Evolutionary conservation across 2,888 invertebrate genomes (phyloP).

Genomic region (Noctua fimbriata): DNA sequence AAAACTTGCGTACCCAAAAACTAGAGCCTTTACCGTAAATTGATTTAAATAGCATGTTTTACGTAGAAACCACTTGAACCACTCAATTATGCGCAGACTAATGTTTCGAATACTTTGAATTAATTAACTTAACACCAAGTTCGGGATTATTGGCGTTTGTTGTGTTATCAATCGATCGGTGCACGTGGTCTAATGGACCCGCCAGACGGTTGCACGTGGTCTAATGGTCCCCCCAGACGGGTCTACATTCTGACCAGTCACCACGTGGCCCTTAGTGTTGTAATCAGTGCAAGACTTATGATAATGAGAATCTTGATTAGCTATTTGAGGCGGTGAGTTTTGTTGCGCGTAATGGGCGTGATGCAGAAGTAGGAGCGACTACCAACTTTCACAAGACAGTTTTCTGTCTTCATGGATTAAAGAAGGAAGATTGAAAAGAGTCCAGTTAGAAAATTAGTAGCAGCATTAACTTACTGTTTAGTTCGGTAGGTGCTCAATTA

Average conservation of each 20-base stretch:
- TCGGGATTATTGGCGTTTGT: constrained; percentile 40
- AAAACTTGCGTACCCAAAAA: constrained; percentile 11
- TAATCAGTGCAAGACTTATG: constrained; percentile 13
- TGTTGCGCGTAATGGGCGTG: neutral
- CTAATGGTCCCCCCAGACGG: constrained; percentile 26
- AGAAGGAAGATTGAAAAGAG: neutral
- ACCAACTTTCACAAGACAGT: neutral
- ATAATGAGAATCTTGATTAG: constrained; percentile 23
- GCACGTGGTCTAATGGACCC: constrained; percentile 41
- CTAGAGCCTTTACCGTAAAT: constrained; percentile 23
- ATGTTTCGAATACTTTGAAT: constrained; percentile 52
- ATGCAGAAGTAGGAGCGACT: neutral
- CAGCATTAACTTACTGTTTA: neutral
- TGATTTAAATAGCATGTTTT: constrained; percentile 27
- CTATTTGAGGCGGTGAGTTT: neutral
- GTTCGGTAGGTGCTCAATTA: neutral
- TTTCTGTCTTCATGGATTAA: neutral
- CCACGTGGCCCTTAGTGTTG: constrained; percentile 27
- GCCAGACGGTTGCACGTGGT: constrained; percentile 18
- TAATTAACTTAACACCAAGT: constrained; percentile 50
- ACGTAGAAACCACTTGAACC: constrained; percentile 36
- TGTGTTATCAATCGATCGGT: constrained; percentile 46
- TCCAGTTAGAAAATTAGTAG: neutral
- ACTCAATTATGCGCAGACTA: constrained; percentile 51
- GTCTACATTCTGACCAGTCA: constrained; percentile 8